Evolutionary conservation across 2,797 vertebrate genomes (phyloP), one percentile per base, ranked within the genome.

Genomic region (Myiotriccus ornatus): DNA sequence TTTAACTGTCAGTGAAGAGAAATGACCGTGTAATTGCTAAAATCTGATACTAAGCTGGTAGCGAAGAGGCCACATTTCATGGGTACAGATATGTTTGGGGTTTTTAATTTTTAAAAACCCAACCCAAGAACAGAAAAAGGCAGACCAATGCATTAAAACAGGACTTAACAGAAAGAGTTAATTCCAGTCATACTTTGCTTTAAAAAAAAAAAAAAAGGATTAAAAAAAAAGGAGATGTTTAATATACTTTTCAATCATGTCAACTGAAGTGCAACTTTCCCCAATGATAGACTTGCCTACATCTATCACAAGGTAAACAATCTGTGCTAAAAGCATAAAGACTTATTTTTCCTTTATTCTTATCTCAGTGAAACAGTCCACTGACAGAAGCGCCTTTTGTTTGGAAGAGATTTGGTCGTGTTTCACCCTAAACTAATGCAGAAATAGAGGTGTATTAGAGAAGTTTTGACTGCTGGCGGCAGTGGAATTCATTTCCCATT

Each of bases 361-460:
- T 98, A 98, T 98, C 98, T 97, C 95, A 76, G 90, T 65, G 83
- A 96, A 97, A 96, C 97, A 97, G 96, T 95, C 91, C 57, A 35
- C 96, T 93, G 93, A 94, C 81, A 92, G 74, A 94, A 94, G 73
- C 3, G 60, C 91, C 84, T 96, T 96, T 96, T 97, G 93, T 98
- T 92, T 97, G 90, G 59, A 64, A 20, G 27, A 86, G 85, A 96
- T 93, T 97, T 96, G 86, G 93, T 90, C 1, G 5, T 89, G 90
- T 88, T 94, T 89, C 64, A 82, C 87, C 79, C 28, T 18, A 82
- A 90, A 90, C 79, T 94, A 94, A 95, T 94, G 82, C 81, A 95
- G 75, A 87, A 95, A 89, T 55, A 91, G 56, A 86, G 60, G 82
- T 20, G 0, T 60, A 34, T 76, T 55, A 49, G 49, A 93, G 89